A percentile compares a stretch with the other conserved stretches of the same genome.
These are phyloP conservation scores for Syrrhaptes paradoxus DNA, from an alignment of 2,113 vertebrate species.

Conservation along the genomic window DNA sequence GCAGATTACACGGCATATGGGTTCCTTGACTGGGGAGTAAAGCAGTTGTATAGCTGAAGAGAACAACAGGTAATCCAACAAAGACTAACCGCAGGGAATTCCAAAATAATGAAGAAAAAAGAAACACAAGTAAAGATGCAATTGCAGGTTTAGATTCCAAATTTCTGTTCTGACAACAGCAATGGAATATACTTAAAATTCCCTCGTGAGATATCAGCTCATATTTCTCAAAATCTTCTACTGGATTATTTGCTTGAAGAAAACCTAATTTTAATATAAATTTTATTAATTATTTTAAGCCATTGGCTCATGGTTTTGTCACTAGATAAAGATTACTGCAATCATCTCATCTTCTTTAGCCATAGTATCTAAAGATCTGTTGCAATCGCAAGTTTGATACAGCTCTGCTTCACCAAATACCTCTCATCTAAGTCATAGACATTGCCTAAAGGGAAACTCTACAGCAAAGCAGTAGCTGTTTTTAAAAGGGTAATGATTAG, in stretches of 20 bases:
- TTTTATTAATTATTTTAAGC: not conserved
- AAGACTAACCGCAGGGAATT: not conserved
- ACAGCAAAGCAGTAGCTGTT: not conserved
- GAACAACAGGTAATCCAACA: conserved; percentile 13
- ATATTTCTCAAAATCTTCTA: not conserved
- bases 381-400: not conserved
- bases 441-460: not conserved
- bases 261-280: not conserved
- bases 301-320: not conserved
- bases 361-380: not conserved
- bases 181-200: not conserved
- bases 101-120: not conserved
- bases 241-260: not conserved
- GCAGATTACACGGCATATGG: not conserved
- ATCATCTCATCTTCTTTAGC: not conserved
- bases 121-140: not conserved
- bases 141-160: not conserved
- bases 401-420: not conserved
- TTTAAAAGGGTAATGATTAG: not conserved
- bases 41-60: not conserved
- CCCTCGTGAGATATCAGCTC: not conserved
- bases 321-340: not conserved
- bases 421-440: not conserved
- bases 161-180: not conserved
- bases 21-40: not conserved